Evolutionary conservation across 2,113 vertebrate species (phyloP).

Genomic region (Myotis lucifugus): DNA sequence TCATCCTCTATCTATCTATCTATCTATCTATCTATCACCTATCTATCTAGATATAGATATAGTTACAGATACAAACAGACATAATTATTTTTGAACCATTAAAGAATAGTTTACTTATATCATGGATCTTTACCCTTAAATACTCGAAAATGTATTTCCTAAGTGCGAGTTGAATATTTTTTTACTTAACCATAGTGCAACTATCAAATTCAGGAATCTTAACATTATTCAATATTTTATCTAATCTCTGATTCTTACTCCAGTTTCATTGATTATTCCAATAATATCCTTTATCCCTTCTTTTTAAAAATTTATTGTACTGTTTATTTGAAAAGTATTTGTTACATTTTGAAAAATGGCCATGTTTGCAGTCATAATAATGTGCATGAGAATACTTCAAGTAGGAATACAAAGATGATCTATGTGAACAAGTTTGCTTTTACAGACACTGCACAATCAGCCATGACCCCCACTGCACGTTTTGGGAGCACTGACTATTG

Average conservation of each 20-base stretch:
- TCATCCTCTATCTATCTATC: background rate
- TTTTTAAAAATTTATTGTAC: background rate
- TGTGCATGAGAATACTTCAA: constrained; percentile 17
- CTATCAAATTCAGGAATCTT: background rate
- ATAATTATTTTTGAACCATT: background rate
- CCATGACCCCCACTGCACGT: background rate
- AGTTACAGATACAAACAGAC: background rate
- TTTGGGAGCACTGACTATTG: background rate
- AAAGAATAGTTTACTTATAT: background rate
- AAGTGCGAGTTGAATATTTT: background rate
- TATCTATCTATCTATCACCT: too few relatives aligned
- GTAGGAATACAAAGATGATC: constrained; percentile 49
- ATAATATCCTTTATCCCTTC: background rate
- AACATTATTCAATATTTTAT: background rate
- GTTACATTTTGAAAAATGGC: constrained; percentile 51
- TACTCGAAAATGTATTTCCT: background rate
- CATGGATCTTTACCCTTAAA: background rate
- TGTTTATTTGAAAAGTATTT: constrained; percentile 6
- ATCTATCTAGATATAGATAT: too few relatives aligned
- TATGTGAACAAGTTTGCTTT: constrained; percentile 10
- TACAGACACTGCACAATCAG: background rate
- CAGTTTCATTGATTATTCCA: background rate
- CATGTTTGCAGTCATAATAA: constrained; percentile 55
- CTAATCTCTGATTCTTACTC: background rate
- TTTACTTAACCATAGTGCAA: background rate